Percentiles rank a stretch among this genome's conserved stretches.
These are phyloP conservation scores for Phalacrocorax pelagicus DNA, from an alignment of 2,113 vertebrate species.

Conservation along the genomic window DNA sequence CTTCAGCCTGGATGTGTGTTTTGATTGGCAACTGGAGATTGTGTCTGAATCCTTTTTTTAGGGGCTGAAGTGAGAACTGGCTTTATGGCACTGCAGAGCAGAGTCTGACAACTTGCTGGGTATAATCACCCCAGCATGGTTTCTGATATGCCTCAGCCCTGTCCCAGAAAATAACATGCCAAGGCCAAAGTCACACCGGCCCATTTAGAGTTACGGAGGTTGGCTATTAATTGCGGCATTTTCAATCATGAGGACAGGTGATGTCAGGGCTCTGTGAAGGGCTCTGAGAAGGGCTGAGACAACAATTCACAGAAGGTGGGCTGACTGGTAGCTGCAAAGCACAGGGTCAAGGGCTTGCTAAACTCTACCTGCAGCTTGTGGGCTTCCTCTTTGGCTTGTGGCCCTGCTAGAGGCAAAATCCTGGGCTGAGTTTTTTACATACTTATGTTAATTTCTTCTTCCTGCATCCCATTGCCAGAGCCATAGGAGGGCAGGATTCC, in stretches of 20 bases:
- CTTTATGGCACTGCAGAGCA: not conserved
- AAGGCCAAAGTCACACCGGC: not conserved
- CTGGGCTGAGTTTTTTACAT: not conserved
- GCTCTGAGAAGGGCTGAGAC: not conserved
- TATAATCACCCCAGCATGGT: not conserved
- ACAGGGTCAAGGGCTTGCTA: not conserved
- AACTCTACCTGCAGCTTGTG: not conserved
- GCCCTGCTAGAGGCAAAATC: not conserved
- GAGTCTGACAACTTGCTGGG: not conserved
- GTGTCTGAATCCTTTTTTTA: not conserved
- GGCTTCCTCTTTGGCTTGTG: not conserved
- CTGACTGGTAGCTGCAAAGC: not conserved
- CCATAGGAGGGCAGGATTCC: not conserved
- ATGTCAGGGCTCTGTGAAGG: not conserved
- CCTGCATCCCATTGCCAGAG: not conserved
- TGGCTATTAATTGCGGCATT: not conserved
- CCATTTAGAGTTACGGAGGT: not conserved
- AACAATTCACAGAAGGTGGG: fast-evolving
- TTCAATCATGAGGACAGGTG: not conserved
- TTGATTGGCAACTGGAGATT: not conserved
- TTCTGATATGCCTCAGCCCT: not conserved
- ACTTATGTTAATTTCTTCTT: not conserved
- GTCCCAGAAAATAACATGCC: not conserved
- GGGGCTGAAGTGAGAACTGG: not conserved
- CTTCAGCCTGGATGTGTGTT: not conserved